Evolutionary conservation across 2,888 invertebrate species (phyloP).

Genomic region (Nemurella pictetii): DNA sequence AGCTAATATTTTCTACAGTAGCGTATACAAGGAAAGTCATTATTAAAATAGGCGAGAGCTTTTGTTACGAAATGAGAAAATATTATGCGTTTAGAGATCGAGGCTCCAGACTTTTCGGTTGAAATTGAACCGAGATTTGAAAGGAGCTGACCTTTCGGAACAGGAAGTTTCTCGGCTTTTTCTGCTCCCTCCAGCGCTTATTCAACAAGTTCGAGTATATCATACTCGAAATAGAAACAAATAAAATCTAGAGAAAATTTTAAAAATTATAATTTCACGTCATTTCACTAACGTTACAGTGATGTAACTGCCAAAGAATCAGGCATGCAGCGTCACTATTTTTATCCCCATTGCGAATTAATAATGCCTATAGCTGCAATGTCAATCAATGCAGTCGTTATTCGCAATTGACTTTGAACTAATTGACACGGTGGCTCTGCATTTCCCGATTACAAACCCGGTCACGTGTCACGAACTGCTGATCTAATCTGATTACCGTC

Average conservation of each 20-base stretch:
- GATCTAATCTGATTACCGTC: neutral
- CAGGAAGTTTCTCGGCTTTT: neutral
- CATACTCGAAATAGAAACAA: too few relatives aligned
- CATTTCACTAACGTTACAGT: too few relatives aligned
- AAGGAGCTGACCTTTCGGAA: neutral
- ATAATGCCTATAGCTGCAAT: too few relatives aligned
- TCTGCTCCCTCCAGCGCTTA: neutral
- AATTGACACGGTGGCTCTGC: neutral
- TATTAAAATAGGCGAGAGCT: neutral
- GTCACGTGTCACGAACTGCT: neutral
- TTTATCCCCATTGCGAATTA: too few relatives aligned
- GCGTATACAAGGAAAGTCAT: neutral
- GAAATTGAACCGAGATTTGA: neutral
- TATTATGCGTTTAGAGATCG: neutral
- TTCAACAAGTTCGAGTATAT: too few relatives aligned
- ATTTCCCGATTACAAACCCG: neutral
- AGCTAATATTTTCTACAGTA: neutral
- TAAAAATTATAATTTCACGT: too few relatives aligned
- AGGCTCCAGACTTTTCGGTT: neutral
- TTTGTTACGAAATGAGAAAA: neutral
- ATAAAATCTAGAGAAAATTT: too few relatives aligned
- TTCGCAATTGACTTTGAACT: neutral
- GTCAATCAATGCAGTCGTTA: neutral
- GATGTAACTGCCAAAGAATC: too few relatives aligned
- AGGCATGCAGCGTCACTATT: too few relatives aligned